Evolutionary conservation across 2,113 vertebrate genomes (phyloP).

Genomic region (Xiphophorus couchianus): DNA sequence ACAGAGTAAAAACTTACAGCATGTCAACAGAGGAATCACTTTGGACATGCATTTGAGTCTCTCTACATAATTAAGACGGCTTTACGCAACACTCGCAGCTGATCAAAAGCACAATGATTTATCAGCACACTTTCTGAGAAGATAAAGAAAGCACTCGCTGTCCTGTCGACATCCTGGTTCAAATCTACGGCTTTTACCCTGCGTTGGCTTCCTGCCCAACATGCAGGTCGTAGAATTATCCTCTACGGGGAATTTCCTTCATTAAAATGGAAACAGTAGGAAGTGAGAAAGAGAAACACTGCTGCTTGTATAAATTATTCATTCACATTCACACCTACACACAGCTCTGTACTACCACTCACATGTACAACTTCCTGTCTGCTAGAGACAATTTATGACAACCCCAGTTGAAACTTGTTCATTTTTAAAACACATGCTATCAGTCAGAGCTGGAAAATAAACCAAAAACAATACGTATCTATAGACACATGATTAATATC

Average conservation of each 20-base stretch:
- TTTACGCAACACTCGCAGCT: no score
- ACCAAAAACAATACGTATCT: no score
- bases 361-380: slow-evolving; percentile 19
- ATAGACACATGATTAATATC: no score
- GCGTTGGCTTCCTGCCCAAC: slow-evolving; percentile 22
- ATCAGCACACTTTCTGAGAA: no score
- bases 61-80: neutral
- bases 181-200: slow-evolving; percentile 29
- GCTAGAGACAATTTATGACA: slow-evolving; percentile 33
- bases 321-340: slow-evolving; percentile 56
- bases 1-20: neutral
- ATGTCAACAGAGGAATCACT: neutral
- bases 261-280: slow-evolving; percentile 32
- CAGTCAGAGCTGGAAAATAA: no score
- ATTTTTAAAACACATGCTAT: neutral
- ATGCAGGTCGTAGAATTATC: slow-evolving; percentile 8
- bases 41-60: neutral
- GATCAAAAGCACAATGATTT: no score
- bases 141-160: neutral
- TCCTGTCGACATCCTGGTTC: neutral
- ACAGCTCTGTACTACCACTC: slow-evolving; percentile 41
- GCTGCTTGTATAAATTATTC: slow-evolving; percentile 67
- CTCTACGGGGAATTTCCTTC: slow-evolving; percentile 38
- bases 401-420: neutral
- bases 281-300: slow-evolving; percentile 2